phyloP scores from a whole-genome alignment of 1,140 invertebrate genomes.

The Brachionus paranguensis region DNA sequence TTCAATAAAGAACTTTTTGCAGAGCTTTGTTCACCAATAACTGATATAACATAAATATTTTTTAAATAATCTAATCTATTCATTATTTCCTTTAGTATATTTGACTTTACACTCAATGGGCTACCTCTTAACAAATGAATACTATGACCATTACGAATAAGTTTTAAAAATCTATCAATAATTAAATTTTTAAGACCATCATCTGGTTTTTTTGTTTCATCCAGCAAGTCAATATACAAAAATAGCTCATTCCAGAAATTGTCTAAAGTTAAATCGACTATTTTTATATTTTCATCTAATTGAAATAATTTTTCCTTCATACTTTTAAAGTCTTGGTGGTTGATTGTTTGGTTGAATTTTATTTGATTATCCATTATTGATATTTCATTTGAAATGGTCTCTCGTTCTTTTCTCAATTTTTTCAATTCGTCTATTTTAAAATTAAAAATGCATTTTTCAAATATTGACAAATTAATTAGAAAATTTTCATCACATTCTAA shows the following conservation, averaged over 20 bases:
- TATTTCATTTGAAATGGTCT: too few relatives aligned
- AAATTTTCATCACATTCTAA: too few relatives aligned
- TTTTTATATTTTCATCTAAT: too few relatives aligned
- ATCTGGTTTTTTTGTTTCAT: neutral
- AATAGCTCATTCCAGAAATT: neutral
- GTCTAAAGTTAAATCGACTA: neutral
- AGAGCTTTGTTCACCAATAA: constrained; percentile 36
- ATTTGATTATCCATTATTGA: too few relatives aligned
- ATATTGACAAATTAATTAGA: too few relatives aligned
- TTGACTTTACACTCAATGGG: neutral
- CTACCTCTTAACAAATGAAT: neutral
- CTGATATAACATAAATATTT: neutral
- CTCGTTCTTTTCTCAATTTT: too few relatives aligned
- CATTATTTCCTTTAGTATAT: neutral
- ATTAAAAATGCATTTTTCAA: too few relatives aligned
- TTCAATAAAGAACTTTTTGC: constrained; percentile 39
- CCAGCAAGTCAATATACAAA: neutral
- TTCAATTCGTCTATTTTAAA: too few relatives aligned
- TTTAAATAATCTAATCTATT: neutral
- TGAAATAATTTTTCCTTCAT: too few relatives aligned
- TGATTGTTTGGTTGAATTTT: too few relatives aligned
- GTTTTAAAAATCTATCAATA: neutral
- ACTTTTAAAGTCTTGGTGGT: too few relatives aligned
- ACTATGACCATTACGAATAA: neutral
- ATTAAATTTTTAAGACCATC: neutral